These are phyloP conservation scores for Phaethon lepturus DNA, from an alignment of 2,113 vertebrate genomes.

Conservation along the genomic window DNA sequence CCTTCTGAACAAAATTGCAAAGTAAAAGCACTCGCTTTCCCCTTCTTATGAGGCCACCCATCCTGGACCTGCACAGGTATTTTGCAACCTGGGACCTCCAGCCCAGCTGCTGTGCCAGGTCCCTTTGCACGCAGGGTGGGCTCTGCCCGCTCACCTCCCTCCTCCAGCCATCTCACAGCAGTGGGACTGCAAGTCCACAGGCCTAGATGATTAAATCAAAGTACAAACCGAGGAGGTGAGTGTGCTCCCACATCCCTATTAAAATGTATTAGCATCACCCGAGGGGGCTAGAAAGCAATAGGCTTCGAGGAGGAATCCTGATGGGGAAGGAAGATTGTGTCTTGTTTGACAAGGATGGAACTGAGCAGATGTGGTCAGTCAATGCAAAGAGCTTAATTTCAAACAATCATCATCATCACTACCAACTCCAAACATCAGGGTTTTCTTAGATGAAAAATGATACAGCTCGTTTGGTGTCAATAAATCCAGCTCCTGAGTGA, in stretches of 20 bases:
- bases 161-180: not conserved
- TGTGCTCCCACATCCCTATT: not conserved
- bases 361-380: not conserved
- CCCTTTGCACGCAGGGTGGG: not conserved
- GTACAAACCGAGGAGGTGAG: not conserved
- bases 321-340: not conserved
- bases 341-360: not conserved
- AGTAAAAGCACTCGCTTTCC: not conserved
- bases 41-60: not conserved
- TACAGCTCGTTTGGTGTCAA: not conserved
- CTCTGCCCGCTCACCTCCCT: not conserved
- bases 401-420: not conserved
- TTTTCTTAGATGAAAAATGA: constrained; percentile 33
- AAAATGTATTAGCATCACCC: not conserved
- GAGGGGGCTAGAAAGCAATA: not conserved
- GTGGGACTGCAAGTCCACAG: not conserved
- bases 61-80: not conserved
- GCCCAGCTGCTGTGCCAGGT: not conserved
- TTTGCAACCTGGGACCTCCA: not conserved
- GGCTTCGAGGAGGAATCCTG: not conserved
- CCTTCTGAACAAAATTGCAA: not conserved
- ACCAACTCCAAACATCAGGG: not conserved
- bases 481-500: constrained; percentile 12
- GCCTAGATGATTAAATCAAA: not conserved
- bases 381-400: constrained; percentile 15